Evolutionary conservation across 1,140 invertebrate species (phyloP).

Genomic region (Choristoneura fumiferana): DNA sequence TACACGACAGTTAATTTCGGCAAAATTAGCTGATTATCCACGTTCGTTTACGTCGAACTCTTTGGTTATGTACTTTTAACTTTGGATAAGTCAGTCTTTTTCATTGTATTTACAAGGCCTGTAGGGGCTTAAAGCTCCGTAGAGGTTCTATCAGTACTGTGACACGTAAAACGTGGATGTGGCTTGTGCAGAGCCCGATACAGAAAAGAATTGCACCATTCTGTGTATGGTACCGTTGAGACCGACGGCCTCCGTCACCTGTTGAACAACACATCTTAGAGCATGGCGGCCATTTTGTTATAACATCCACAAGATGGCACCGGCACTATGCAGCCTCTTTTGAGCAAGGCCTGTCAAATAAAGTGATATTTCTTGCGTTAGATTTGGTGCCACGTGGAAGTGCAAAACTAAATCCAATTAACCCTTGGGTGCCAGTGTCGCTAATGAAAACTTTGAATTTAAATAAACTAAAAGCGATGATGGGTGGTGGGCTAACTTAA

Average conservation of each 20-base stretch:
- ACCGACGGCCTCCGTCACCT: slow-evolving; percentile 79
- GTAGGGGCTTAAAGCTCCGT: slow-evolving; percentile 42
- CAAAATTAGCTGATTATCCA: slow-evolving; percentile 66
- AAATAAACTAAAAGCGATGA: slow-evolving; percentile 62
- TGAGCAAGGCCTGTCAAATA: slow-evolving; percentile 7
- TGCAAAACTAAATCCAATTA: slow-evolving; percentile 28
- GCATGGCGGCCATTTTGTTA: slow-evolving; percentile 55
- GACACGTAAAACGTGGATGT: slow-evolving; percentile 81
- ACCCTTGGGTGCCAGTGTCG: background rate
- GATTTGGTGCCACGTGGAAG: slow-evolving; percentile 34
- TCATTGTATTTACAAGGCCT: slow-evolving; percentile 70
- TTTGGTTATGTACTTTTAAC: slow-evolving; percentile 62
- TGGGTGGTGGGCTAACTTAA: slow-evolving; percentile 51
- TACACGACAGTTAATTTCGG: slow-evolving; percentile 72
- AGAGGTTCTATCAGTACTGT: slow-evolving; percentile 74
- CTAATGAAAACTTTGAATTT: slow-evolving; percentile 12
- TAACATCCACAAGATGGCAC: slow-evolving; percentile 44
- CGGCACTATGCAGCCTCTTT: slow-evolving; percentile 12
- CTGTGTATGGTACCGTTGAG: slow-evolving; percentile 79
- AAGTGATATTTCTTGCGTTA: slow-evolving; percentile 3
- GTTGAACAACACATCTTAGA: slow-evolving; percentile 77
- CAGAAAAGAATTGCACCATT: slow-evolving; percentile 80
- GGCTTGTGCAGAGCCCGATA: slow-evolving; percentile 79
- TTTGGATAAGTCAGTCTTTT: slow-evolving; percentile 75
- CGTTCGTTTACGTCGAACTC: slow-evolving; percentile 48